These are phyloP conservation scores for Stichodactyla helianthus DNA, from an alignment of 64 coral and sea anemone species.

Conservation along the genomic window DNA sequence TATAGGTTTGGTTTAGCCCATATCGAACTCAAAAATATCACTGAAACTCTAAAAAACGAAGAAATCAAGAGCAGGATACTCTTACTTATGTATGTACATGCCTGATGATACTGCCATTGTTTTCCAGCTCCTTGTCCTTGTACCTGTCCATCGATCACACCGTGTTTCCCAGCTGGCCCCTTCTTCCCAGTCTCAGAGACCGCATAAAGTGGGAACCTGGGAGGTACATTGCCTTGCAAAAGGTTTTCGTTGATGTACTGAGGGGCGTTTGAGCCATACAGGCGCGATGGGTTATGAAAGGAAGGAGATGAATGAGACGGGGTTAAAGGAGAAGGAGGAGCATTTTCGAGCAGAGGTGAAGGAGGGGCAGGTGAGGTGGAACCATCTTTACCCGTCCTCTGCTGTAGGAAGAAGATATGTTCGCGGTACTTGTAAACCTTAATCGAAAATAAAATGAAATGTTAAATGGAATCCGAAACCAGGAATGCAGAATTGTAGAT, in stretches of 20 bases:
- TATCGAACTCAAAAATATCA: too few relatives aligned
- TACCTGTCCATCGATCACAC: conserved; percentile 13
- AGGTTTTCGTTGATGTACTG: conserved; percentile 94
- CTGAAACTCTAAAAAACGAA: too few relatives aligned
- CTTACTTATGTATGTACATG: neutral
- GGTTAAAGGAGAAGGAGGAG: conserved; percentile 37
- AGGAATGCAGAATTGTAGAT: too few relatives aligned
- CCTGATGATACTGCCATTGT: conserved; percentile 84
- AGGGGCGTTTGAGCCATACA: conserved; percentile 86
- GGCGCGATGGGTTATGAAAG: conserved; percentile 54
- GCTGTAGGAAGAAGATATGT: conserved; percentile 91
- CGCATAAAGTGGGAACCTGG: conserved; percentile 53
- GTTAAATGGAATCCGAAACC: too few relatives aligned
- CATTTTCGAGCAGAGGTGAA: conserved; percentile 33
- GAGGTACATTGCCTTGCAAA: conserved; percentile 46
- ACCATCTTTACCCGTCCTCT: conserved; percentile 78
- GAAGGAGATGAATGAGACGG: conserved; percentile 12
- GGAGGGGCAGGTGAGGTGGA: conserved; percentile 18
- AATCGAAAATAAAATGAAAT: neutral
- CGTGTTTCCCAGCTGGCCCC: conserved; percentile 47
- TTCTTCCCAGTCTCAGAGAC: conserved; percentile 72
- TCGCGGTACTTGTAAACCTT: conserved; percentile 99
- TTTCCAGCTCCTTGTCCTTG: conserved; percentile 46
- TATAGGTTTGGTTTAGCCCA: too few relatives aligned
- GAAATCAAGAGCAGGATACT: too few relatives aligned